A percentile compares a stretch with the other conserved stretches of the same genome.
Conservation (phyloP, 2,113 vertebrate genomes). For the Xenotilapia flavipinnis region DNA sequence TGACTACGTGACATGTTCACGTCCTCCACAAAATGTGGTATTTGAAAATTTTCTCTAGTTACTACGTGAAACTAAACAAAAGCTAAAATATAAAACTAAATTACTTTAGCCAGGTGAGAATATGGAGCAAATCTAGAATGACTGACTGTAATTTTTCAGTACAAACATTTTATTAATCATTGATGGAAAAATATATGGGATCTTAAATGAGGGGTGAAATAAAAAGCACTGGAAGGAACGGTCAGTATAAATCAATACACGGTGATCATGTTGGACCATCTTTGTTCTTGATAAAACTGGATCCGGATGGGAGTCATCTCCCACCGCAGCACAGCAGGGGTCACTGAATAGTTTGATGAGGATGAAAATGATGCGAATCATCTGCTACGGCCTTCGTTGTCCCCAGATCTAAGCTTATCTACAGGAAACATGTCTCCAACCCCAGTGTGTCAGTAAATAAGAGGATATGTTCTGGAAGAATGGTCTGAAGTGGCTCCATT, state of each 20-base stretch:
- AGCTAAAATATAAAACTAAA: not conserved
- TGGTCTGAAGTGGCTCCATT: accelerated
- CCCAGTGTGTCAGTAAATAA: not conserved
- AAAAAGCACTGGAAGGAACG: not conserved
- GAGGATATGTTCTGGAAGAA: not conserved
- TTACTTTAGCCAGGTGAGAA: accelerated
- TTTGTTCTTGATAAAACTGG: not conserved
- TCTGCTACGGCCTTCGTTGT: not conserved
- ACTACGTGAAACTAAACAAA: not conserved
- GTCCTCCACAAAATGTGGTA: not conserved
- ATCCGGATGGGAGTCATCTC: accelerated
- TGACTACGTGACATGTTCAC: not conserved
- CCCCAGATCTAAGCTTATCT: not conserved
- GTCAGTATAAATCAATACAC: not conserved
- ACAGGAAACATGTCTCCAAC: not conserved
- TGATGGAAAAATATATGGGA: not conserved
- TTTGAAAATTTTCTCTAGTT: accelerated
- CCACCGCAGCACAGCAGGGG: accelerated
- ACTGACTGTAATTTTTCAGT: not conserved
- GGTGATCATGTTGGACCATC: not conserved
- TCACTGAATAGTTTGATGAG: not conserved
- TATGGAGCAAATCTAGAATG: not conserved
- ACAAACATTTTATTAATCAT: not conserved
- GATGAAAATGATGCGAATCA: accelerated
- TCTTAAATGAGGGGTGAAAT: not conserved